Conservation (phyloP, 2,888 invertebrate species). For the Cheilosia vulpina region DNA sequence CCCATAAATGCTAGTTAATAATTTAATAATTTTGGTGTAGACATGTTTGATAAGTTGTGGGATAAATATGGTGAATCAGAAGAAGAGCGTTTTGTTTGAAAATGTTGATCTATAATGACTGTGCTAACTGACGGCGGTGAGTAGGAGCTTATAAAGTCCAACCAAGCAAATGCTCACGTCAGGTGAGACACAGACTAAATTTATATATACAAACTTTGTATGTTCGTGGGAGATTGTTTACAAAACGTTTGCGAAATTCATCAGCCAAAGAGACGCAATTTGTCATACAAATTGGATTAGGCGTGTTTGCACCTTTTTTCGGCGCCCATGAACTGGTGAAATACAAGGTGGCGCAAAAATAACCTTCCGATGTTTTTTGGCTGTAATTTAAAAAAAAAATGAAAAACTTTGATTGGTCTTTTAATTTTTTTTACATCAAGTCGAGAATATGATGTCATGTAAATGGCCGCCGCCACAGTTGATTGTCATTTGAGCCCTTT, state of each 20-base stretch:
- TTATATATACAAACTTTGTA: background rate
- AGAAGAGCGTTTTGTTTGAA: no score
- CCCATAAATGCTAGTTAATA: background rate
- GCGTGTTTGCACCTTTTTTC: background rate
- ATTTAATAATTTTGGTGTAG: constrained; percentile 4
- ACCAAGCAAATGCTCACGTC: background rate
- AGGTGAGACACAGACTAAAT: background rate
- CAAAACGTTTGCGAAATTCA: background rate
- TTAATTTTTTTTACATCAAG: no score
- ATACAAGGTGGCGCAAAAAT: no score
- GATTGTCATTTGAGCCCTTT: no score
- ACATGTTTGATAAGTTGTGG: constrained; percentile 29
- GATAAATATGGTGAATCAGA: background rate
- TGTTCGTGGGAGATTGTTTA: background rate
- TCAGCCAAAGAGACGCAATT: background rate
- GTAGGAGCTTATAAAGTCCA: background rate
- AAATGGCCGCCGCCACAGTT: no score
- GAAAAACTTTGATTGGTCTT: no score
- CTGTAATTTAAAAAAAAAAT: no score
- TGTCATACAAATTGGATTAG: background rate
- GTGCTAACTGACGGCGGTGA: constrained; percentile 17
- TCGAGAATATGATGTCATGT: no score
- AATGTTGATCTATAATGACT: background rate
- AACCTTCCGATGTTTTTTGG: no score
- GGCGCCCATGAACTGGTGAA: background rate